Base-by-base conservation (phyloP, 37 sponge, comb jelly and placozoan species). In the Ephydatia muelleri region DNA sequence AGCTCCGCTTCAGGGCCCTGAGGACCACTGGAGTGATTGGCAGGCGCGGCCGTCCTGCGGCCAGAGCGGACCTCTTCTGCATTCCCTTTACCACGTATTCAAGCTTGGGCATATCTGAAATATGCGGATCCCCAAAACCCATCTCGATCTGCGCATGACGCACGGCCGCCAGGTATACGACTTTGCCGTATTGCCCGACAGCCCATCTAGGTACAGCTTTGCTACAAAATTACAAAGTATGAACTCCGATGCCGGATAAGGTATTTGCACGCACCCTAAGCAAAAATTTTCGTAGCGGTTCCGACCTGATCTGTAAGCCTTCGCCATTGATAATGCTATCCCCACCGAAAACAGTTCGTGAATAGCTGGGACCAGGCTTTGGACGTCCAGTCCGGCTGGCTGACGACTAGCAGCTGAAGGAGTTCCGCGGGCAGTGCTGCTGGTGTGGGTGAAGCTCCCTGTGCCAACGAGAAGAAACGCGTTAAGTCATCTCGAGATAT, bases 291-390 rank as follows among this genome's bases (percentile, higher is more conserved):
- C 12, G 80, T 73, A 86, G 6, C 74, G 48, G 13, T 38, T 33
- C 0, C 4, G 30, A 35, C 67, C 35, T 3, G 80, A 65, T 14
- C 49, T 65, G 32, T 79, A 79, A 2, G 14, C 30, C 2, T 21
- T 67, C 73, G 16, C 4, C 0, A 80, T 79, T 31, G 80, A 79
- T 8, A 73, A 5, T 8, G 86, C 86, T 2, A 83, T 25, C 23
- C 76, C 84, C 25, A 75, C 48, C 33, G 76, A 73, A 83, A 75
- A 83, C 76, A 83, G 8, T 43, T 43, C 47, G 6, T 43, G 67
- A 83, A 83, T 67, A 73, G 30, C 65, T 33, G 33, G 27, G 57
- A 75, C 84, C 84, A 83, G 39, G 39, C 32, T 23, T 5, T 22
- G 12, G 43, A 75, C 5, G 84, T 83, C 84, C 84, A 75, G 70